A percentile compares a stretch with the other conserved stretches of the same genome.
phyloP scores from a whole-genome alignment of 2,797 vertebrate species.

The Helarctos malayanus region DNA sequence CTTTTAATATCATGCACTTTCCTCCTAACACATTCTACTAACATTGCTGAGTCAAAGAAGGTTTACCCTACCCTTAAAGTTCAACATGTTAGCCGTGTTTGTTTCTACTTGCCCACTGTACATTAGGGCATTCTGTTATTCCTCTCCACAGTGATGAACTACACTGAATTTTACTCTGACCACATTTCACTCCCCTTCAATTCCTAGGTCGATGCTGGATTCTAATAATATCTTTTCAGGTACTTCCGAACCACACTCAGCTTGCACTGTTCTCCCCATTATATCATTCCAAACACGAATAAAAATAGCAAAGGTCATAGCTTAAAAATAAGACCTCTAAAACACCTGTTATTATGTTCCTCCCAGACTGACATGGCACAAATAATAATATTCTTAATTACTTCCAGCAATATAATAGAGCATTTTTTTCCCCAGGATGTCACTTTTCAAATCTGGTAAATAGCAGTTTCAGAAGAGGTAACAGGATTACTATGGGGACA shows the following conservation, averaged over 20 bases:
- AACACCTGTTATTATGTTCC: slow-evolving; percentile 28
- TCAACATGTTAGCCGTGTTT: not conserved
- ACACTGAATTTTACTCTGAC: slow-evolving; percentile 31
- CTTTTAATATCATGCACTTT: not conserved
- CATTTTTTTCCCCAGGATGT: not conserved
- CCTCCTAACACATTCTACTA: not conserved
- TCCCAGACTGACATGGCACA: slow-evolving; percentile 50
- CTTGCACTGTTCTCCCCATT: not conserved
- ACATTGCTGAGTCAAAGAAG: not conserved
- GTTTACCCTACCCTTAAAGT: not conserved
- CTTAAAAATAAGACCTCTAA: slow-evolving; percentile 57
- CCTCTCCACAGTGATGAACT: not conserved
- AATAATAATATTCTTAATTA: slow-evolving; percentile 65
- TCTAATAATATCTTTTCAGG: slow-evolving; percentile 8
- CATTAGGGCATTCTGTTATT: not conserved
- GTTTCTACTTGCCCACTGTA: not conserved
- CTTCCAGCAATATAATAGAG: slow-evolving; percentile 43
- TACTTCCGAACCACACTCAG: not conserved
- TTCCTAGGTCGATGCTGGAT: slow-evolving; percentile 1
- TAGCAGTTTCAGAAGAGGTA: slow-evolving; percentile 64
- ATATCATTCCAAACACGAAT: not conserved
- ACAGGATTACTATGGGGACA: slow-evolving; percentile 7
- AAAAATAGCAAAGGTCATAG: slow-evolving; percentile 11
- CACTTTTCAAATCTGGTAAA: slow-evolving; percentile 62
- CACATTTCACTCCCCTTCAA: slow-evolving; percentile 11